Conservation (phyloP, 2,888 invertebrate genomes). For the Pseudococcus longispinus region DNA sequence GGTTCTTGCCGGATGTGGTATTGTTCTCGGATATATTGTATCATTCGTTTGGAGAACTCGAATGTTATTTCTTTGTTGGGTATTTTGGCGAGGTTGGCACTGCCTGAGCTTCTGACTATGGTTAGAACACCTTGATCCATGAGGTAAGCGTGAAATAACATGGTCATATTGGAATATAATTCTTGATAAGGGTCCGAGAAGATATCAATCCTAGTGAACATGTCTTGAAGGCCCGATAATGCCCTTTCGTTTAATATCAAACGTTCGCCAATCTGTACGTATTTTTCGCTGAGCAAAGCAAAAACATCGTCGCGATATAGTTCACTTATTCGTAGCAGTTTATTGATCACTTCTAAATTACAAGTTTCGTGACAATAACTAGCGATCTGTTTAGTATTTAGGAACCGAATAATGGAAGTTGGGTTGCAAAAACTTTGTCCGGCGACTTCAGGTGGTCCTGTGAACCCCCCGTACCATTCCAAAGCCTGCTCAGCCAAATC, state of each 20-base stretch:
- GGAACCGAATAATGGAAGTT: not conserved
- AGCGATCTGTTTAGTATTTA: not conserved
- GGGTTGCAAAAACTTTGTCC: not conserved
- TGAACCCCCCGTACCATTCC: not conserved
- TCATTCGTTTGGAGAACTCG: not conserved
- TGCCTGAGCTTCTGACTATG: not conserved
- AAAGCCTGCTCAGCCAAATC: not conserved
- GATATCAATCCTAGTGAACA: not conserved
- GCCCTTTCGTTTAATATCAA: not conserved
- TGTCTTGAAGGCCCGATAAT: not conserved
- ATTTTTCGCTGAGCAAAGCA: not conserved
- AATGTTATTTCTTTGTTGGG: not conserved
- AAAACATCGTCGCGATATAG: not conserved
- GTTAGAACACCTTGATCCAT: not conserved
- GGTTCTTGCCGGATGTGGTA: not conserved
- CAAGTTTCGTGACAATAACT: not conserved
- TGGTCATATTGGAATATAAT: not conserved
- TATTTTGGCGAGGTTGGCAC: not conserved
- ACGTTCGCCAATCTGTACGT: not conserved
- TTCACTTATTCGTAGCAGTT: not conserved
- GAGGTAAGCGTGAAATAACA: not conserved
- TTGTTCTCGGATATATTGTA: not conserved
- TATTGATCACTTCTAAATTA: not conserved
- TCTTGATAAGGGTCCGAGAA: not conserved
- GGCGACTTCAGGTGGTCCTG: not conserved